phyloP scores from a whole-genome alignment of 2,888 invertebrate genomes.

The Glyphotaelius pellucidus region DNA sequence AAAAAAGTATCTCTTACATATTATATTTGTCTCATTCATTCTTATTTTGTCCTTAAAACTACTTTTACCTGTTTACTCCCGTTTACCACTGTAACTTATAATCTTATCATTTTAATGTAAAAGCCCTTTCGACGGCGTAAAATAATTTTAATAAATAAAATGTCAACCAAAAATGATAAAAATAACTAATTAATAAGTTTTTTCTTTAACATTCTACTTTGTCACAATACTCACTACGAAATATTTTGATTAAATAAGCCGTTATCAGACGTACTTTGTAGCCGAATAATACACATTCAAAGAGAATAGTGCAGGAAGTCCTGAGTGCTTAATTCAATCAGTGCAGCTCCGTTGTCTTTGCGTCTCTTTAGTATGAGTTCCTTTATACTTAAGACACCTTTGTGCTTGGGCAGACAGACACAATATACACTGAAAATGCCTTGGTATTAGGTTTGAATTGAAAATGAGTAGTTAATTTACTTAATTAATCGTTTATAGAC shows the following conservation, averaged over 20 bases:
- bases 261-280: background rate
- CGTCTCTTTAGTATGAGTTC: background rate
- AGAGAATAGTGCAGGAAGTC: background rate
- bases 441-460: background rate
- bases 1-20: no score
- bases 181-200: background rate
- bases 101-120: no score
- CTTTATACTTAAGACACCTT: background rate
- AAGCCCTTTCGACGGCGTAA: no score
- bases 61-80: no score
- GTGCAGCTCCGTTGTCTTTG: background rate
- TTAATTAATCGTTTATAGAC: no score
- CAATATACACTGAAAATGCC: background rate
- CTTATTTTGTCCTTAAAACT: no score
- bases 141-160: no score
- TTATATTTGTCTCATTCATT: no score
- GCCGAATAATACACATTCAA: background rate
- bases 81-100: no score
- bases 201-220: background rate
- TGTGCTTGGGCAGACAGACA: background rate
- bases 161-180: no score
- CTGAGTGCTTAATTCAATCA: background rate
- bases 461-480: no score
- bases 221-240: background rate
- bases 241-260: background rate